Conservation (phyloP, 2,888 invertebrate genomes). For the Clusia tigrina region DNA sequence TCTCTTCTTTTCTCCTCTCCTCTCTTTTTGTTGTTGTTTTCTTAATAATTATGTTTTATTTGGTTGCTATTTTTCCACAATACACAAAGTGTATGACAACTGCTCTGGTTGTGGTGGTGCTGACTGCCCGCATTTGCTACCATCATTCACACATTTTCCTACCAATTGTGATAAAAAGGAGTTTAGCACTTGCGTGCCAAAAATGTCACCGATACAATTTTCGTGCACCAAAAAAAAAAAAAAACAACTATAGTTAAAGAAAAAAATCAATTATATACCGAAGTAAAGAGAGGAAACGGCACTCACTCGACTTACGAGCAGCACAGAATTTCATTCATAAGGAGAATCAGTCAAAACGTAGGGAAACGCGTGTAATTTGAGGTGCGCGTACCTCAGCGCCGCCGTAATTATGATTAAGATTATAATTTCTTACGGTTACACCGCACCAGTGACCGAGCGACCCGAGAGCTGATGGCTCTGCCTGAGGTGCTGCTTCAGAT, state of each 20-base stretch:
- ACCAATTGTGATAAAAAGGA: slow-evolving; percentile 11
- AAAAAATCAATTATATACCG: background rate
- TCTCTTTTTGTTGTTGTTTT: background rate
- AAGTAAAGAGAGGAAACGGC: no score
- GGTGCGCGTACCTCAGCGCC: background rate
- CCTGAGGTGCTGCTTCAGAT: slow-evolving; percentile 15
- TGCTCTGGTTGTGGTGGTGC: no score
- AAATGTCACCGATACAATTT: slow-evolving; percentile 13
- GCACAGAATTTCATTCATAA: slow-evolving; percentile 12
- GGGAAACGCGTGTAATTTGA: slow-evolving; percentile 17
- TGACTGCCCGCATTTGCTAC: background rate
- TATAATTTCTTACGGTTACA: slow-evolving; percentile 28
- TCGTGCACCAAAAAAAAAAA: no score
- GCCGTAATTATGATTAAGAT: slow-evolving; percentile 34
- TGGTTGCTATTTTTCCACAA: no score
- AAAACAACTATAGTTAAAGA: background rate
- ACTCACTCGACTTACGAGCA: no score
- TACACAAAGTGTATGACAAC: no score
- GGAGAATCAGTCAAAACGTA: no score
- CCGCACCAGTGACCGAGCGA: slow-evolving; percentile 9
- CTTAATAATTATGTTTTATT: no score
- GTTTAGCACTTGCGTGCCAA: slow-evolving; percentile 16
- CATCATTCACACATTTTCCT: no score
- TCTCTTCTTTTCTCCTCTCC: slow-evolving; percentile 22
- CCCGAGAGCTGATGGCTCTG: slow-evolving; percentile 26